Base-by-base conservation (phyloP, 1,140 invertebrate genomes). In the Nomia melanderi region DNA sequence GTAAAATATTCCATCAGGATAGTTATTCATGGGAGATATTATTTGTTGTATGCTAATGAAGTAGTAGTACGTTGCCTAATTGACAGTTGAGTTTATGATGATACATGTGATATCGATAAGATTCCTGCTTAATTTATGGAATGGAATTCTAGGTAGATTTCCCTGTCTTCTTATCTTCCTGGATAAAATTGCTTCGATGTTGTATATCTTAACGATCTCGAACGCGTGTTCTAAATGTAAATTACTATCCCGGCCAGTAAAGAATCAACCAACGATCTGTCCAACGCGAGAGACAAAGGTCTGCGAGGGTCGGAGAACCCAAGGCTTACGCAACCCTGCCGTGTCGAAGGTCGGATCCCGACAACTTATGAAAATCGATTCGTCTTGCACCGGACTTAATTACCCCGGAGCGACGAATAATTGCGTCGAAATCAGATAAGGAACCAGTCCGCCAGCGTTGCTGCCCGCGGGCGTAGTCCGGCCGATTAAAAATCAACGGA, bases 341-440 rank as follows among this genome's bases (percentile, higher is more conserved):
- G 5, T 1, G 29, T 2, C 39, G 29, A 67, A 75, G 53, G 64
- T 75, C 41, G 39, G 23, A n/a, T 47, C 29, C 8, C 31, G 56
- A 31, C 41, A 62, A 71, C 65, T 69, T 76, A 76, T 73, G 63
- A 59, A 50, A 82, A 78, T 82, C 31, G 56, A 69, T 69, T 57
- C 67, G 44, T 20, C 56, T 57, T 56, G 33, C 33, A 69, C 39
- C 65, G 79, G 27, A 63, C 56, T 60, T 70, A 53, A 83, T 83
- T 78, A 63, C 41, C 59, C 57, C 29, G 27, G 44, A 69, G 67
- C 50, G n/a, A 66, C 36, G 77, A 64, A 76, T 83, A 82, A 83
- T 69, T 76, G 73, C 73, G 64, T 60, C 54, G 73, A 27, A 47
- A 64, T 56, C 60, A 64, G 74, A 82, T 78, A 78, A 70, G 50